Evolutionary conservation across 2,797 vertebrate genomes (phyloP).

Genomic region (Nyctibius grandis): DNA sequence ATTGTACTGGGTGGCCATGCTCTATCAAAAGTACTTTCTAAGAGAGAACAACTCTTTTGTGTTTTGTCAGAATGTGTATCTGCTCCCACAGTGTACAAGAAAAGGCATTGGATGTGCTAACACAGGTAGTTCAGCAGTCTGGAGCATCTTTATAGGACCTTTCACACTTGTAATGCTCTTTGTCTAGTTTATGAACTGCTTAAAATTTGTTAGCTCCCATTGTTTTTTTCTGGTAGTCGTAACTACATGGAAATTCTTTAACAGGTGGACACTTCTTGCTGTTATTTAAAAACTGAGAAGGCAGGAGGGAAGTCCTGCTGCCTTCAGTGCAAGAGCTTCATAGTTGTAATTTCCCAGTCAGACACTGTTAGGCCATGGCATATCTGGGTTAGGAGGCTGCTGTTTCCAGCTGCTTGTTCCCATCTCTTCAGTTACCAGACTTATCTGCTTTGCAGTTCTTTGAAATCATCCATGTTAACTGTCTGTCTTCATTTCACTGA

Average conservation of each 20-base stretch:
- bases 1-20: fast-evolving
- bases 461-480: background rate
- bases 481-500: background rate
- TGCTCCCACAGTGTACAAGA: background rate
- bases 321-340: background rate
- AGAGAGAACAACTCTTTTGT: background rate
- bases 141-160: background rate
- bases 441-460: background rate
- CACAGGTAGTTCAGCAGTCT: background rate
- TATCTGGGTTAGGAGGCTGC: slow-evolving; percentile 36
- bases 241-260: background rate
- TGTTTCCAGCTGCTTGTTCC: background rate
- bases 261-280: background rate
- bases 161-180: background rate
- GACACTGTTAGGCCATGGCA: background rate
- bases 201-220: background rate
- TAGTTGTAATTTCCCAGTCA: background rate
- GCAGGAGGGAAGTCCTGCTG: background rate
- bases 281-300: background rate
- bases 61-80: background rate
- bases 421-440: background rate
- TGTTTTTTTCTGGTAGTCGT: background rate
- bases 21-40: background rate
- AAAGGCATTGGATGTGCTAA: background rate
- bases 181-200: background rate